phyloP scores from a whole-genome alignment of 2,797 vertebrate genomes.

The Peromyscus attwateri region DNA sequence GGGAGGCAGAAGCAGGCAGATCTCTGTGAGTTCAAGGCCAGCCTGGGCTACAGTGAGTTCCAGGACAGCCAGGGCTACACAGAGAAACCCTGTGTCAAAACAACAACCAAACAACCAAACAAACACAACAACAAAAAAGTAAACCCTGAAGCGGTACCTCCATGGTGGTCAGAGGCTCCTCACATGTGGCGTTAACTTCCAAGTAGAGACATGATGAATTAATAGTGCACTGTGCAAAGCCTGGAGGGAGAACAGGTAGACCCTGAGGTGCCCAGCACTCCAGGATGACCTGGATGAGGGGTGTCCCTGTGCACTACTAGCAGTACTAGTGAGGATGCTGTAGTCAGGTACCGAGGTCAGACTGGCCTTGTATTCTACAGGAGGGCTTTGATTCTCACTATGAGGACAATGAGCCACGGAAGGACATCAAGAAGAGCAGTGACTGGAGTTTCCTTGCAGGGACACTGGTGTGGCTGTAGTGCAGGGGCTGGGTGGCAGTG shows the following conservation, averaged over 20 bases:
- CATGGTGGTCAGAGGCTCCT: neutral
- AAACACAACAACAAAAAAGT: neutral
- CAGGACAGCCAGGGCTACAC: neutral
- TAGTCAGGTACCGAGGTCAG: neutral
- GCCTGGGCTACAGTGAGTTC: neutral
- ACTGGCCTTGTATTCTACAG: neutral
- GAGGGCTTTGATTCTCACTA: neutral
- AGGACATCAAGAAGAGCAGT: neutral
- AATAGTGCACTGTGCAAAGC: neutral
- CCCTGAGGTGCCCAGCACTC: accelerated
- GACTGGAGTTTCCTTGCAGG: neutral
- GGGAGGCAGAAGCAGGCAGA: neutral
- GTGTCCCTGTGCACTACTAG: neutral
- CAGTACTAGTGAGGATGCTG: neutral
- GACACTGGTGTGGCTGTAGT: neutral
- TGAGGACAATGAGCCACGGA: neutral
- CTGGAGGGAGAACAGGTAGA: neutral
- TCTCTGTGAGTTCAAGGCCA: neutral
- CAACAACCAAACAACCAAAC: neutral
- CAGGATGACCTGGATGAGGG: neutral
- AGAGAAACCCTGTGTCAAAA: neutral
- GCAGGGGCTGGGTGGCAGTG: accelerated
- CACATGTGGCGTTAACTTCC: neutral
- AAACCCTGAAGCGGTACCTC: neutral
- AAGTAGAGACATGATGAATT: neutral